These are phyloP conservation scores for Abrostola triplasia DNA, from an alignment of 2,888 invertebrate genomes.

Conservation along the genomic window DNA sequence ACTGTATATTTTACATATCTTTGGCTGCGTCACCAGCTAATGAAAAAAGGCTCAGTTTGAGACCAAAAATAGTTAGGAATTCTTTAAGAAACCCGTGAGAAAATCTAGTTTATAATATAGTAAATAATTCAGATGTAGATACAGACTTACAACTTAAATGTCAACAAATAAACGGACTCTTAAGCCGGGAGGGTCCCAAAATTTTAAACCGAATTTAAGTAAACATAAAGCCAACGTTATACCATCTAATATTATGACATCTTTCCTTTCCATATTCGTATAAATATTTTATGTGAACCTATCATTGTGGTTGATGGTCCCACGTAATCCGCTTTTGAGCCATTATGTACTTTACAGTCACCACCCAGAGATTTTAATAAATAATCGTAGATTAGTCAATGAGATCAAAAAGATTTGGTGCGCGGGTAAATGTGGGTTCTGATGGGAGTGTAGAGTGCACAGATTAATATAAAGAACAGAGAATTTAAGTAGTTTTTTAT, in stretches of 20 bases:
- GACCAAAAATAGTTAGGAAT: too few relatives aligned
- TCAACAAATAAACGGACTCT: background rate
- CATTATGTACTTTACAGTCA: slow-evolving; percentile 48
- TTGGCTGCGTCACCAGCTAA: too few relatives aligned
- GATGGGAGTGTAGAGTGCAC: slow-evolving; percentile 50
- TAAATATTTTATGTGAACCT: slow-evolving; percentile 38
- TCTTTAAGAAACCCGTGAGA: too few relatives aligned
- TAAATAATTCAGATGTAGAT: too few relatives aligned
- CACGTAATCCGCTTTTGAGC: slow-evolving; percentile 48
- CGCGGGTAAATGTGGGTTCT: slow-evolving; percentile 68
- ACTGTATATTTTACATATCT: too few relatives aligned
- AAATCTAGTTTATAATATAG: too few relatives aligned
- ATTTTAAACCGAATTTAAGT: slow-evolving; percentile 4
- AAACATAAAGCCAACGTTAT: background rate
- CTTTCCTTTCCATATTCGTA: slow-evolving; percentile 5
- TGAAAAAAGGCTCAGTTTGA: too few relatives aligned
- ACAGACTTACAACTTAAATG: background rate
- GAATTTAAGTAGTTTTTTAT: slow-evolving; percentile 28
- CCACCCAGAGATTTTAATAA: slow-evolving; percentile 71
- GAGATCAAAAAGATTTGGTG: slow-evolving; percentile 68
- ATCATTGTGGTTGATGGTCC: slow-evolving; percentile 17
- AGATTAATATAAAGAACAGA: slow-evolving; percentile 53
- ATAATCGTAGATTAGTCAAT: slow-evolving; percentile 67
- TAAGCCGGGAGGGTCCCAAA: background rate
- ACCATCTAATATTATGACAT: slow-evolving; percentile 8